A percentile compares a stretch with the other conserved stretches of the same genome.
Conservation (phyloP, 1,140 invertebrate species). For the Phymastichus coffea region DNA sequence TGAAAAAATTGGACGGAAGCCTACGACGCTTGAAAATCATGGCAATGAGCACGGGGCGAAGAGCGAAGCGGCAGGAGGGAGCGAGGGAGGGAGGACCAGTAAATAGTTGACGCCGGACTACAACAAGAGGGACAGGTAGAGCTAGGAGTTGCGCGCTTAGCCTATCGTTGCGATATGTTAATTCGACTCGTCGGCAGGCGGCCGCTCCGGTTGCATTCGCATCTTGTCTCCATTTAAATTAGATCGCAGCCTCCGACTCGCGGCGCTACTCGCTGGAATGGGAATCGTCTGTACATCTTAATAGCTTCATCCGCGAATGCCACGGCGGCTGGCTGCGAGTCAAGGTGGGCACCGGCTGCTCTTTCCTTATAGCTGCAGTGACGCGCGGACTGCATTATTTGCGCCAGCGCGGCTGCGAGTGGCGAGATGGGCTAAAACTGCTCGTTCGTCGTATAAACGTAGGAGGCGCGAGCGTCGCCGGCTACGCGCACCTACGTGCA, state of each 20-base stretch:
- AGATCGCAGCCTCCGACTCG: conserved; percentile 38
- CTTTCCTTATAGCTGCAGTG: not conserved
- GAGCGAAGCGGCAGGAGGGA: not conserved
- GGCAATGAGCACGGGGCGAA: not conserved
- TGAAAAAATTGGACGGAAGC: too few species aligned
- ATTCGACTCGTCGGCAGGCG: conserved; percentile 39
- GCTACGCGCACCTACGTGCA: not conserved
- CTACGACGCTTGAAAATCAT: not conserved
- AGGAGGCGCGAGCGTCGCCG: too few species aligned
- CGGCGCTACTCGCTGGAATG: too few species aligned
- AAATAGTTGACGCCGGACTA: not conserved
- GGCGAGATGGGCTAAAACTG: not conserved
- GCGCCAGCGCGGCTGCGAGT: not conserved
- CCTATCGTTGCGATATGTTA: conserved; percentile 52
- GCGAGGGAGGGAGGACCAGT: not conserved
- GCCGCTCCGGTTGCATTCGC: conserved; percentile 38
- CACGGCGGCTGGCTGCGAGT: not conserved
- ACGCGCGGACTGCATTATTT: not conserved
- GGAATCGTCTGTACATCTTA: conserved; percentile 28
- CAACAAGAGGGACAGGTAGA: not conserved
- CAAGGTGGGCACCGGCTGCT: not conserved
- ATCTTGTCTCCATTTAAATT: conserved; percentile 48
- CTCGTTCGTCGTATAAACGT: conserved; percentile 1
- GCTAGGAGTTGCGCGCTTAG: conserved; percentile 28
- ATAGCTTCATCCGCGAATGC: conserved; percentile 36